Percentiles rank a stretch among this genome's conserved stretches.
Conservation (phyloP, 2,888 invertebrate species). For the Nineta flava region DNA sequence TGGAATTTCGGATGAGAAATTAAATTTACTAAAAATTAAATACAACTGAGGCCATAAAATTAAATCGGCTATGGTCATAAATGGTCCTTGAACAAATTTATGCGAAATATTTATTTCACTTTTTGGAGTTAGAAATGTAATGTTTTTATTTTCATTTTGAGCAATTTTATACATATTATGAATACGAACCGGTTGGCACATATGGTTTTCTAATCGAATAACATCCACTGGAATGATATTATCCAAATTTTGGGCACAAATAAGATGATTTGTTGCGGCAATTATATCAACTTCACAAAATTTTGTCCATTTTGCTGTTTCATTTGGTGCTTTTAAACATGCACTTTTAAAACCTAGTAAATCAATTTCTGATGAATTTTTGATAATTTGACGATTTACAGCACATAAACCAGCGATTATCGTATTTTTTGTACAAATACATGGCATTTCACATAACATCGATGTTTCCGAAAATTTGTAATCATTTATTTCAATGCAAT, state of each 20-base stretch:
- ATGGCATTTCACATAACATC: constrained; percentile 41
- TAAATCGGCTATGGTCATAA: constrained; percentile 68
- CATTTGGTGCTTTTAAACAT: constrained; percentile 68
- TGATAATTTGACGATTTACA: constrained; percentile 45
- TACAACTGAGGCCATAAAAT: constrained; percentile 58
- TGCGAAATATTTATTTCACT: constrained; percentile 43
- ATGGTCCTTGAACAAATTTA: constrained; percentile 67
- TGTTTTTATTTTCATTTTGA: constrained; percentile 33
- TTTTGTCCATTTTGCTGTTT: constrained; percentile 77
- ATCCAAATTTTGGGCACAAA: constrained; percentile 12
- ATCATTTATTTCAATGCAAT: constrained; percentile 21
- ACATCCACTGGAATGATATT: constrained; percentile 49
- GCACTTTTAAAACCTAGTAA: constrained; percentile 66
- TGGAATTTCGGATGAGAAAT: constrained; percentile 35
- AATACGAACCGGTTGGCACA: constrained; percentile 65
- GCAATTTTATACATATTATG: constrained; percentile 73
- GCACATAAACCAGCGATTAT: constrained; percentile 66
- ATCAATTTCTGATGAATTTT: constrained; percentile 26
- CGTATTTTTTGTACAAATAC: constrained; percentile 38
- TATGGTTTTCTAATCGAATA: constrained; percentile 66
- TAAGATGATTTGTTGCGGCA: constrained; percentile 14
- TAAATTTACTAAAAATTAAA: constrained; percentile 36
- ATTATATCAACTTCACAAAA: constrained; percentile 80
- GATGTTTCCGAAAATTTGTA: too few species aligned
- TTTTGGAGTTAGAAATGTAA: constrained; percentile 34